phyloP scores from a whole-genome alignment of 2,113 vertebrate species.

The Daphoenositta chrysoptera region DNA sequence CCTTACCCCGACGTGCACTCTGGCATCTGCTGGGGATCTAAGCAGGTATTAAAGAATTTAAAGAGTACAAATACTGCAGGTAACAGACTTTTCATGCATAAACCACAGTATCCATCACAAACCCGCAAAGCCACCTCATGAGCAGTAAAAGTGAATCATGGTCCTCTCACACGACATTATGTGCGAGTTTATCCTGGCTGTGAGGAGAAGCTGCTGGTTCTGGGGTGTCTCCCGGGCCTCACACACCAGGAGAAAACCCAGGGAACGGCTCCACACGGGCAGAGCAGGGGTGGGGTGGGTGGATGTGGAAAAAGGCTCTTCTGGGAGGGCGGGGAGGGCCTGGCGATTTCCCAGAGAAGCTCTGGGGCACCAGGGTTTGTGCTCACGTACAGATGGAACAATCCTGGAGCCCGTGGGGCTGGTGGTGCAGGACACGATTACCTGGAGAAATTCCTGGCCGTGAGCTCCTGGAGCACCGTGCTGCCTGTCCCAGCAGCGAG shows the following conservation, averaged over 20 bases:
- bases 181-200: neutral
- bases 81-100: neutral
- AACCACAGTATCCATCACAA: neutral
- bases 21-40: neutral
- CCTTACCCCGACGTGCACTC: neutral
- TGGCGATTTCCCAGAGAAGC: neutral
- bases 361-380: neutral
- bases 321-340: too few relatives aligned
- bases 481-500: neutral
- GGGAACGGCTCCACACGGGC: rapidly evolving
- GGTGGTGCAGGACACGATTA: neutral
- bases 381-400: rapidly evolving
- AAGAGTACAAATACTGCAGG: neutral
- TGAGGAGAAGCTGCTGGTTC: neutral
- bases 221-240: neutral
- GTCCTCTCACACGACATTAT: neutral
- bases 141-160: neutral
- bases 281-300: neutral
- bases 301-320: rapidly evolving
- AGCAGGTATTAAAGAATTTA: neutral
- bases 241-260: rapidly evolving
- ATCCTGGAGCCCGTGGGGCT: neutral
- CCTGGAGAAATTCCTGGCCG: neutral
- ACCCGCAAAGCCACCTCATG: neutral
- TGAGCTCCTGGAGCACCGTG: neutral